phyloP scores from a whole-genome alignment of 30 jellyfish, hydroid and myxozoan species.

The Turritopsis rubra region DNA sequence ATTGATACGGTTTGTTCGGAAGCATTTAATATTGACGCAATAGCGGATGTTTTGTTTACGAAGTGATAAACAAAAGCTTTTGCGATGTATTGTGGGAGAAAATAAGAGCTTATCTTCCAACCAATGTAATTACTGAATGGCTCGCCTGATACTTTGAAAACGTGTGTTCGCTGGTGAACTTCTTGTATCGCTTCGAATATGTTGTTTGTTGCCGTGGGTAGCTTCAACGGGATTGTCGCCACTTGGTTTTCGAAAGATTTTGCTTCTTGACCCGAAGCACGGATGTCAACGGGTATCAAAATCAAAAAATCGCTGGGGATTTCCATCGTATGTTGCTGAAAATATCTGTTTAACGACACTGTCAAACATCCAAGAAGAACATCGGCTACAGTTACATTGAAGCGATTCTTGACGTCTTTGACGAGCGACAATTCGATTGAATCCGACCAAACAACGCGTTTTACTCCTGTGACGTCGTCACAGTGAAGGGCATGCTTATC shows the following conservation, averaged over 20 bases:
- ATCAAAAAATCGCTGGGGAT: constrained; percentile 33
- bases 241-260: constrained; percentile 44
- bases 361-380: constrained; percentile 51
- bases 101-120: constrained; percentile 25
- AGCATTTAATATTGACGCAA: constrained; percentile 71
- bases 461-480: constrained; percentile 36
- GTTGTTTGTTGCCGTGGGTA: constrained; percentile 34
- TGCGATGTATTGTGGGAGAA: constrained; percentile 49
- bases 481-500: constrained; percentile 53
- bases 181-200: constrained; percentile 35
- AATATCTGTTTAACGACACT: constrained; percentile 36
- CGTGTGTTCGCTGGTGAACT: constrained; percentile 39
- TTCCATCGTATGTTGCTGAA: constrained; percentile 5
- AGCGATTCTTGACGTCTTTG: constrained; percentile 48
- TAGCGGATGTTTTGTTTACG: constrained; percentile 68
- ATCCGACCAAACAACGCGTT: constrained; percentile 70
- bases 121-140: constrained; percentile 53
- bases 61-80: constrained; percentile 38
- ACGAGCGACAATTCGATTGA: constrained; percentile 43
- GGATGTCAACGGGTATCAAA: constrained; percentile 56
- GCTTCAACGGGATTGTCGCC: constrained; percentile 42
- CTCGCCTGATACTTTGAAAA: constrained; percentile 66
- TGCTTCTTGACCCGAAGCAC: constrained; percentile 54
- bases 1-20: constrained; percentile 54
- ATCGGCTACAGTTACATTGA: constrained; percentile 59